Conservation (phyloP, 1,140 invertebrate genomes). For the Venturia canescens region DNA sequence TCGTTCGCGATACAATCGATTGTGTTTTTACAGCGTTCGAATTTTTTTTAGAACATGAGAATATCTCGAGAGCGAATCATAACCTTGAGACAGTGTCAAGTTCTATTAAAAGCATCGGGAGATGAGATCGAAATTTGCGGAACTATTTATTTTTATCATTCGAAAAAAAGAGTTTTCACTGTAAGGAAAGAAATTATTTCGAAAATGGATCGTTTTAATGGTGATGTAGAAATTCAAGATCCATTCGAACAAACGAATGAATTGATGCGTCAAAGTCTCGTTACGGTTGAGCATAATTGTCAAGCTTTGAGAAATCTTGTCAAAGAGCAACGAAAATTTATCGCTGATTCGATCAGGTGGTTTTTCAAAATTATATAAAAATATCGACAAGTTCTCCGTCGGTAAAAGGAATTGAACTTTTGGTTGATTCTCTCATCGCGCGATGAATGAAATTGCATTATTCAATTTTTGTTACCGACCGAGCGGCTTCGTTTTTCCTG, state of each 20-base stretch:
- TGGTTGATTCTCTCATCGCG: neutral
- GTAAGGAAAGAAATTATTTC: neutral
- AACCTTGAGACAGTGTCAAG: neutral
- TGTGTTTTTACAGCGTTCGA: neutral
- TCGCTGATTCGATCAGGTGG: constrained; percentile 11
- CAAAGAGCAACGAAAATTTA: constrained; percentile 12
- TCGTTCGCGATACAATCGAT: neutral
- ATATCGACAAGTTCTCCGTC: too few species aligned
- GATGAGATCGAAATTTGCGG: neutral
- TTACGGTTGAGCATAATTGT: constrained; percentile 24
- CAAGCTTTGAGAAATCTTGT: neutral
- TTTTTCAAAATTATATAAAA: neutral
- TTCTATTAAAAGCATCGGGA: neutral
- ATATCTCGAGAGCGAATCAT: neutral
- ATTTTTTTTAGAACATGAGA: constrained; percentile 6
- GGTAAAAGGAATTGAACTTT: neutral
- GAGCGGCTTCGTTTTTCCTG: too few species aligned
- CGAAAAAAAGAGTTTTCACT: neutral
- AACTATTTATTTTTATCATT: constrained; percentile 8
- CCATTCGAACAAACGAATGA: neutral
- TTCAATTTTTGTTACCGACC: neutral
- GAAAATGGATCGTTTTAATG: constrained; percentile 30
- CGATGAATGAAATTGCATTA: neutral
- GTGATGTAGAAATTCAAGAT: neutral
- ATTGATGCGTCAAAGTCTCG: constrained; percentile 14